Percentiles rank a stretch among this genome's conserved stretches.
phyloP scores from a whole-genome alignment of 92 coral and sea anemone species.

The Nematostella vectensis region DNA sequence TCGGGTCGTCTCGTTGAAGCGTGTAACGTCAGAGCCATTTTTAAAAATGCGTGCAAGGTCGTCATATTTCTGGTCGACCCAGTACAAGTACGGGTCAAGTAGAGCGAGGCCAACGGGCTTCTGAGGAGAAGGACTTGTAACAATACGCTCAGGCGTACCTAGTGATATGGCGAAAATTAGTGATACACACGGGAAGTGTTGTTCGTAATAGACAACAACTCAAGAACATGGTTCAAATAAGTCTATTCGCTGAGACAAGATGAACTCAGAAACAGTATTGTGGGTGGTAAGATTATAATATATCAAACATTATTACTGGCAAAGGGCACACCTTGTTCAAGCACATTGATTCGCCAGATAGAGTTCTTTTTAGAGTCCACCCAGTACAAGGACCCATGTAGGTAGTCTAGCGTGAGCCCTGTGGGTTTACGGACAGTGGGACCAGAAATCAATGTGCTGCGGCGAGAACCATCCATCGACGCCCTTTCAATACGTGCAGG shows the following conservation, averaged over 20 bases:
- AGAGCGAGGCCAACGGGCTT: conserved; percentile 54
- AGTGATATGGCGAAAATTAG: no score
- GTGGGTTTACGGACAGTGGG: conserved; percentile 33
- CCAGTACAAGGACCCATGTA: conserved; percentile 55
- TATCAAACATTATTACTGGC: no score
- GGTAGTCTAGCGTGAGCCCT: conserved; percentile 72
- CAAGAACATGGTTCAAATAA: no score
- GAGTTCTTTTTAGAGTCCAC: conserved; percentile 33
- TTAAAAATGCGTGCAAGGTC: conserved; percentile 37
- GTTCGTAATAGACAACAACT: no score
- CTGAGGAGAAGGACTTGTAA: conserved; percentile 3
- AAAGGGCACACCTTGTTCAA: no score
- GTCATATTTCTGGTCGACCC: conserved; percentile 37
- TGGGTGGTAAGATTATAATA: no score
- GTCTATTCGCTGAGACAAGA: no score
- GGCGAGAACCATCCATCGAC: conserved; percentile 71
- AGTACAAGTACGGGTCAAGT: conserved; percentile 55
- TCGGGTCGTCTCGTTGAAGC: not conserved
- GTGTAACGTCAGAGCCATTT: conserved; percentile 24
- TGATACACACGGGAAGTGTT: no score
- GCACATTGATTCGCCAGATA: conserved; percentile 60
- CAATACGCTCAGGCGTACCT: not conserved
- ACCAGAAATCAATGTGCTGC: conserved; percentile 32
- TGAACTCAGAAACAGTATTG: no score
- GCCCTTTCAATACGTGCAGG: conserved; percentile 53